phyloP scores from a whole-genome alignment of 2,888 invertebrate species.

The Icerya purchasi region DNA sequence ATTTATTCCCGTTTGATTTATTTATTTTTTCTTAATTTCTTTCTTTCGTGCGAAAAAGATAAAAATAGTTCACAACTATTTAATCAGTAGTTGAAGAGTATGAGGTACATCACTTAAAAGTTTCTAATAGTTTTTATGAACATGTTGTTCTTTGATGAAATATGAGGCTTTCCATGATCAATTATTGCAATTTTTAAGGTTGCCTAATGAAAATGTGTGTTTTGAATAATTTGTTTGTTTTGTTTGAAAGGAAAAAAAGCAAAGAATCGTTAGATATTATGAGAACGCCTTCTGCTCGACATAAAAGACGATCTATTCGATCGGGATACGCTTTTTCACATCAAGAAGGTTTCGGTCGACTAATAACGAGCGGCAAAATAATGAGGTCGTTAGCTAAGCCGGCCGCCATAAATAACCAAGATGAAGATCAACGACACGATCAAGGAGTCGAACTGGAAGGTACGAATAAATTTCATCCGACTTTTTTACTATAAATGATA shows the following conservation, averaged over 20 bases:
- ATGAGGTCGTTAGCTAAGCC: conserved; percentile 34
- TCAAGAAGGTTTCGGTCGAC: conserved; percentile 87
- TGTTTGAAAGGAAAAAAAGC: background rate
- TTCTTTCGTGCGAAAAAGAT: too few relatives aligned
- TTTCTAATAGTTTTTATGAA: too few relatives aligned
- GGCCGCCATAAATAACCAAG: background rate
- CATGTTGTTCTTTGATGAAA: too few relatives aligned
- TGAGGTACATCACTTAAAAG: too few relatives aligned
- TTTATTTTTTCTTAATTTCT: too few relatives aligned
- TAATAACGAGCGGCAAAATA: conserved; percentile 92
- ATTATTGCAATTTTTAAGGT: too few relatives aligned
- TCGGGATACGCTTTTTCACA: conserved; percentile 98
- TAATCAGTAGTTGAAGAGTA: too few relatives aligned
- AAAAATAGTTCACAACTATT: too few relatives aligned
- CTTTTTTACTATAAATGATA: background rate
- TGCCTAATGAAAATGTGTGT: too few relatives aligned
- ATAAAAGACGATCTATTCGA: conserved; percentile 73
- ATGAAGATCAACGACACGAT: background rate
- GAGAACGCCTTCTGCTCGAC: conserved; percentile 66
- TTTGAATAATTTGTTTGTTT: background rate
- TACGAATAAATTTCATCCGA: background rate
- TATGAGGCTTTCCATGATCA: too few relatives aligned
- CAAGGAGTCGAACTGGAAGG: background rate
- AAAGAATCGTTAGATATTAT: conserved; percentile 53
- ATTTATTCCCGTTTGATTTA: too few relatives aligned